These are phyloP conservation scores for Ceraclea dissimilis DNA, from an alignment of 2,888 invertebrate species.

Conservation along the genomic window DNA sequence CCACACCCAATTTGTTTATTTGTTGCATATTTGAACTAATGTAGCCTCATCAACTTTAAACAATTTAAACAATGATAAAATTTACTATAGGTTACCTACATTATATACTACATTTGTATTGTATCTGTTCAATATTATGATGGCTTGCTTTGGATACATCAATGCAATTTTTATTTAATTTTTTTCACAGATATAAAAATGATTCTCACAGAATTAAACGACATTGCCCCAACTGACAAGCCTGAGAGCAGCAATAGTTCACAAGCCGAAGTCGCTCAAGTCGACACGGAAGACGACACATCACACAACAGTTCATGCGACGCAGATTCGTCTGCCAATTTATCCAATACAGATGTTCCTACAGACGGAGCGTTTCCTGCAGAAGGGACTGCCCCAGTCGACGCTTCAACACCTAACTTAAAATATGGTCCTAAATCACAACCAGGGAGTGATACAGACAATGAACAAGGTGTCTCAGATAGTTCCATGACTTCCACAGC, in stretches of 20 bases:
- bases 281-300: background rate
- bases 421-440: background rate
- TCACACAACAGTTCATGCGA: background rate
- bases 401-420: background rate
- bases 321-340: background rate
- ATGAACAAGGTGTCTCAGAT: background rate
- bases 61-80: too few species aligned
- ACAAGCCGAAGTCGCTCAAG: background rate
- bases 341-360: background rate
- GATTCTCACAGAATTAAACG: background rate
- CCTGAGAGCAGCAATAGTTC: background rate
- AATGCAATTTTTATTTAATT: too few species aligned
- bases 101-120: too few species aligned
- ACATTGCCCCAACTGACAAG: background rate
- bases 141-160: too few species aligned
- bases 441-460: background rate
- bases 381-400: background rate
- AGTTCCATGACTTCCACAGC: conserved; percentile 1
- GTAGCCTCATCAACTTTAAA: too few species aligned
- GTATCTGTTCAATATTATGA: too few species aligned
- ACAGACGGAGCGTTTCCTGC: background rate
- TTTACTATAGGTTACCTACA: too few species aligned
- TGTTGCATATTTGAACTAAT: too few species aligned
- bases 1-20: too few species aligned
- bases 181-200: background rate